These are phyloP conservation scores for Amphipoea lucens DNA, from an alignment of 2,888 invertebrate genomes.

Conservation along the genomic window DNA sequence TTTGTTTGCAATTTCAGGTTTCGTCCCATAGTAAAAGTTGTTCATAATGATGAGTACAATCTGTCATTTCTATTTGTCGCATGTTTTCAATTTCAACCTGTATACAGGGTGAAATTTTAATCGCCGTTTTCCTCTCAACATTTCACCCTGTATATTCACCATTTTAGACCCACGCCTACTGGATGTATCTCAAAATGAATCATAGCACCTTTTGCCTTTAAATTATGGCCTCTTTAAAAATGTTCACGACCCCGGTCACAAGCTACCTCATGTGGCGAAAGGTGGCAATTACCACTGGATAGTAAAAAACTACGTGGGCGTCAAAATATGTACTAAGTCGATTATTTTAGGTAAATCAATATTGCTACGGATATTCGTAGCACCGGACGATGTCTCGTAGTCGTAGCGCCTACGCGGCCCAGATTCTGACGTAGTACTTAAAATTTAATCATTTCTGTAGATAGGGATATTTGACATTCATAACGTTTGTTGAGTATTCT, in stretches of 20 bases:
- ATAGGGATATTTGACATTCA: not conserved
- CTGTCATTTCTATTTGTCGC: too few relatives aligned
- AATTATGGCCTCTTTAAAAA: conserved; percentile 8
- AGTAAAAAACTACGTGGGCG: conserved; percentile 25
- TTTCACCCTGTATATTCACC: too few relatives aligned
- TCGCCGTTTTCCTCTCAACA: too few relatives aligned
- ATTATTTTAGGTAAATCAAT: conserved; percentile 53
- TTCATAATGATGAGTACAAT: too few relatives aligned
- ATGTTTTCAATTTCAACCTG: too few relatives aligned
- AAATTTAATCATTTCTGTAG: not conserved
- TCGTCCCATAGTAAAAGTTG: too few relatives aligned
- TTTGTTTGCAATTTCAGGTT: too few relatives aligned
- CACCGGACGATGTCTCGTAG: conserved; percentile 30
- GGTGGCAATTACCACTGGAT: conserved; percentile 31
- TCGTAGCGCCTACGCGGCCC: conserved; percentile 38
- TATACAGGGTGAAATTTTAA: too few relatives aligned
- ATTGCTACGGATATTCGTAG: conserved; percentile 50
- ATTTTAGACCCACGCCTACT: not conserved
- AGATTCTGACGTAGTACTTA: not conserved
- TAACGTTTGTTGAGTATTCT: not conserved
- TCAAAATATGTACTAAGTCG: conserved; percentile 24
- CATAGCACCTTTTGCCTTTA: not conserved
- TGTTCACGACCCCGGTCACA: conserved; percentile 16
- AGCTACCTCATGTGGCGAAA: conserved; percentile 14
- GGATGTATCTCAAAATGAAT: not conserved